phyloP scores from a whole-genome alignment of 2,113 vertebrate genomes.

The Syngnathus floridae region DNA sequence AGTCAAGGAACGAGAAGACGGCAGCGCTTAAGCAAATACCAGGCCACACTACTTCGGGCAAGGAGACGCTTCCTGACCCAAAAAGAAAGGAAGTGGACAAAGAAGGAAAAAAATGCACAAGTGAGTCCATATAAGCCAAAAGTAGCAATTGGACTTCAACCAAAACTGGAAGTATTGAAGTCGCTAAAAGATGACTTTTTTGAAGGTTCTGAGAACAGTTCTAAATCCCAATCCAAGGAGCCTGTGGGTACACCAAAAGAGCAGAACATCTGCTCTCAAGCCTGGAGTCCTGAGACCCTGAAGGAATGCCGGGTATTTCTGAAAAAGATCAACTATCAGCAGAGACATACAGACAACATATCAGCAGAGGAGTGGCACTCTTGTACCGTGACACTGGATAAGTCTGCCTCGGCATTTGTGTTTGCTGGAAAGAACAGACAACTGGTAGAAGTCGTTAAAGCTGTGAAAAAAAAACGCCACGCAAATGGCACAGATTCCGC shows the following conservation, averaged over 20 bases:
- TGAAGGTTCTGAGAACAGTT: conserved; percentile 26
- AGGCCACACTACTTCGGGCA: conserved; percentile 48
- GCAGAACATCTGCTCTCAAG: conserved; percentile 70
- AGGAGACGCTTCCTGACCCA: conserved; percentile 53
- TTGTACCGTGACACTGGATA: conserved; percentile 69
- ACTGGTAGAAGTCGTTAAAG: conserved; percentile 42
- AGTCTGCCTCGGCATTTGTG: conserved; percentile 55
- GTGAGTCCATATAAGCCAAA: conserved; percentile 9
- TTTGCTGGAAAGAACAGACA: conserved; percentile 38
- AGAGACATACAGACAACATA: conserved; percentile 64
- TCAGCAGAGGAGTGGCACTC: conserved; percentile 63
- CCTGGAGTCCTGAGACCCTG: conserved; percentile 81
- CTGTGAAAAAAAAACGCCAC: conserved; percentile 55
- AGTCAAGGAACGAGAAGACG: conserved; percentile 9
- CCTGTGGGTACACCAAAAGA: conserved; percentile 56
- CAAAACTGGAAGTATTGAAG: conserved; percentile 28
- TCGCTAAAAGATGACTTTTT: conserved; percentile 15
- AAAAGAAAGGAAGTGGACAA: conserved; percentile 39
- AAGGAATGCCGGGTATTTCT: conserved; percentile 94
- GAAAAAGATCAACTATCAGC: conserved; percentile 81
- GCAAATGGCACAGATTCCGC: conserved; percentile 20
- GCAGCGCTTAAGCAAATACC: conserved; percentile 42
- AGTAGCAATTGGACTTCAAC: conserved; percentile 17
- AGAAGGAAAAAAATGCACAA: conserved; percentile 15
- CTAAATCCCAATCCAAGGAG: conserved; percentile 36